Base-by-base conservation (phyloP, 2,888 invertebrate genomes). In the Hyalella azteca region DNA sequence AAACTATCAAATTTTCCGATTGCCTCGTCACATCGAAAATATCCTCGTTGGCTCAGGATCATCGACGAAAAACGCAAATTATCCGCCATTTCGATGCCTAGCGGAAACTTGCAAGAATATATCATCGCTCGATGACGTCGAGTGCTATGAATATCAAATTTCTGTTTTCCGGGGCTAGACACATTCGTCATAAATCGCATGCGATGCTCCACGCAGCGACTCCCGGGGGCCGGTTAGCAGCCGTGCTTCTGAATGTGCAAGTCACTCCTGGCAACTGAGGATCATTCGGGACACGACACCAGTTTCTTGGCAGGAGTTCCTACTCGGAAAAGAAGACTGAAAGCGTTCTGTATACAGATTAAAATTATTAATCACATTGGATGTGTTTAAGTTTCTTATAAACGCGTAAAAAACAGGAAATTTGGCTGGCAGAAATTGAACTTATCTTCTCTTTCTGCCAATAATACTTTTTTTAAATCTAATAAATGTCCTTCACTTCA, bases 61-160 rank as follows among this genome's bases (percentile, higher is more conserved):
- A 66, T 66, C 66, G 66, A 19, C 36, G 36, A 32, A 59, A 36
- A 66, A 66, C 66, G 19, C 66, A 66, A 66, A 66, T 66, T 66
- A 66, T 66, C 66, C 39, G 32, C 66, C 66, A 66, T 66, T 66
- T 39, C 66, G 66, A 66, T 66, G 66, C 66, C 36, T 36, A 36
- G 36, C 66, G 66, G 66, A 66, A 66, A 32, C 66, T 36, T 66
- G 19, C 66, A 36, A 66, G 66, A 66, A 66, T 66, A 36, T 66
- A 66, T 66, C 66, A 66, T 36, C 66, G 39, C 66, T 66, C 66
- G 66, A 66, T 66, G 66, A 66, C 66, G 66, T 66, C 36, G 66
- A 66, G 66, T 66, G 66, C 66, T 66, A 66, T 66, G 66, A 66
- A 66, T 66, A 66, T 66, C 66, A 66, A 66, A 66, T 66, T 66